phyloP scores from a whole-genome alignment of 2,113 vertebrate genomes.

The Chiloscyllium plagiosum region DNA sequence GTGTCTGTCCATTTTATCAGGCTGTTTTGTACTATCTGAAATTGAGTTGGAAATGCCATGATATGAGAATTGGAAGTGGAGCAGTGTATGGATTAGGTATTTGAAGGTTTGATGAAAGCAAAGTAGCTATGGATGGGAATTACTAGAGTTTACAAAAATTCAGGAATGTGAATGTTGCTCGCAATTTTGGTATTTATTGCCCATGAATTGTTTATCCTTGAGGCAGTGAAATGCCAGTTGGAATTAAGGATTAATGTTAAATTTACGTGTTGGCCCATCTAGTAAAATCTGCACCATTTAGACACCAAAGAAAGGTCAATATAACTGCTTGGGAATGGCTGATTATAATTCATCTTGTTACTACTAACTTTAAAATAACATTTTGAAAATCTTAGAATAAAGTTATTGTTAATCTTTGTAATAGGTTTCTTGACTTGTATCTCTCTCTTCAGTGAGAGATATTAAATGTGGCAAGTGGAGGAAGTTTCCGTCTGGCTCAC shows the following conservation, averaged over 20 bases:
- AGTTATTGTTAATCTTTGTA: not conserved
- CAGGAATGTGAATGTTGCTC: not conserved
- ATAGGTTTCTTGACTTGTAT: not conserved
- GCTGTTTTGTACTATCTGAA: not conserved
- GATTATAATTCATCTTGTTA: not conserved
- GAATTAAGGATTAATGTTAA: not conserved
- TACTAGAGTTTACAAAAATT: not conserved
- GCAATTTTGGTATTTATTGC: not conserved
- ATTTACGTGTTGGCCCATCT: not conserved
- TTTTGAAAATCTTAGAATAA: not conserved
- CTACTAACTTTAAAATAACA: not conserved
- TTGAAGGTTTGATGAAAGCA: not conserved
- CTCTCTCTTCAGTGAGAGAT: not conserved
- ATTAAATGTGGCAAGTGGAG: not conserved
- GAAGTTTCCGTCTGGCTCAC: not conserved
- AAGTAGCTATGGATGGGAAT: not conserved
- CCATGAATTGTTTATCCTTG: not conserved
- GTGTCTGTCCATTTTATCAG: not conserved
- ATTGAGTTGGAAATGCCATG: not conserved
- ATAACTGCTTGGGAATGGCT: not conserved
- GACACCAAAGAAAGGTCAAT: not conserved
- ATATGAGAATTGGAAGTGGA: not conserved
- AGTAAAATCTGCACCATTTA: not conserved
- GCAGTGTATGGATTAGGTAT: not conserved
- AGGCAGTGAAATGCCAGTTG: not conserved